Conservation (phyloP, 2,113 vertebrate genomes). For the Motacilla alba region DNA sequence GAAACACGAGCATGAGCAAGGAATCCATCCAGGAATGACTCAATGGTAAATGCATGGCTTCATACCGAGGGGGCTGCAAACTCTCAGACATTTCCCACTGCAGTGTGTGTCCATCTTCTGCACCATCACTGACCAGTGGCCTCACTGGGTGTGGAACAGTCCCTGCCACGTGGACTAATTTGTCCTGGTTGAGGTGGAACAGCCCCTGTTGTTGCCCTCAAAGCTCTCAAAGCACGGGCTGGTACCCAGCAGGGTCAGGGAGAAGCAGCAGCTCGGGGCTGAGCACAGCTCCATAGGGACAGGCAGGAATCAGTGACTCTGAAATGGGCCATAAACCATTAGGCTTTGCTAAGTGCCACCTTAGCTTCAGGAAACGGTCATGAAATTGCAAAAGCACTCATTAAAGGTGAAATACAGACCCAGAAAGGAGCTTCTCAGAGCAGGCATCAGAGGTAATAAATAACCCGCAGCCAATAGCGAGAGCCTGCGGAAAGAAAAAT, state of each 20-base stretch:
- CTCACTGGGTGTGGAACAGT: background rate
- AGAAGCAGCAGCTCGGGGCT: background rate
- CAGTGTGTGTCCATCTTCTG: background rate
- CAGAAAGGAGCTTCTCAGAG: background rate
- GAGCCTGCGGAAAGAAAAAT: background rate
- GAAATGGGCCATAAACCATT: background rate
- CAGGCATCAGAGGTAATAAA: conserved; percentile 12
- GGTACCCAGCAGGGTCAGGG: background rate
- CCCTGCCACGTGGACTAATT: accelerated
- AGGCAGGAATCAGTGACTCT: background rate
- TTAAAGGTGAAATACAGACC: conserved; percentile 42
- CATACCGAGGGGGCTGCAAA: background rate
- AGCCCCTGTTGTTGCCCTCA: background rate
- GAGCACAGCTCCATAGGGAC: background rate
- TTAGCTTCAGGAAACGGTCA: conserved; percentile 34
- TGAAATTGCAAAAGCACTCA: conserved; percentile 34
- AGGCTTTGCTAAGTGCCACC: background rate
- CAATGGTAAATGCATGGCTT: accelerated
- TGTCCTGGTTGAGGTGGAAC: background rate
- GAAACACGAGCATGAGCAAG: background rate
- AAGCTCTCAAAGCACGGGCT: background rate
- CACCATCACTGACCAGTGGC: background rate
- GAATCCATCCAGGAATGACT: background rate
- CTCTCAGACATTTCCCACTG: background rate
- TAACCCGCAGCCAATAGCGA: background rate